Percentiles rank a stretch among this genome's conserved stretches.
Evolutionary conservation across 2,888 invertebrate species (phyloP).

Genomic region (Criorhina ranunculi): DNA sequence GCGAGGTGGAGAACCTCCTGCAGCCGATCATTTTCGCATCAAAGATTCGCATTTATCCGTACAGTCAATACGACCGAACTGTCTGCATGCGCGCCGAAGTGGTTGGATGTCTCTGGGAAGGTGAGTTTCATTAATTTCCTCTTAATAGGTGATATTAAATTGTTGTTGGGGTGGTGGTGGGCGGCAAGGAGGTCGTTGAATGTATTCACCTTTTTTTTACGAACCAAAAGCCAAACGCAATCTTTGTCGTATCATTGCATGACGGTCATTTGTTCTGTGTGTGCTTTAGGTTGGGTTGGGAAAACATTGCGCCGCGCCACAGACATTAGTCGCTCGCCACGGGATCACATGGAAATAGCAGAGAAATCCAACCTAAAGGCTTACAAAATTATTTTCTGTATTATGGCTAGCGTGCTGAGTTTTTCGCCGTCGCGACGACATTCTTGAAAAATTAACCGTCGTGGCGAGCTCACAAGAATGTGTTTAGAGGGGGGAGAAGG

Average conservation of each 20-base stretch:
- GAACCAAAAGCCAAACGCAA: conserved; percentile 71
- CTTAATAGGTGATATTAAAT: conserved; percentile 70
- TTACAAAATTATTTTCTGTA: conserved; percentile 57
- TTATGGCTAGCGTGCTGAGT: conserved; percentile 40
- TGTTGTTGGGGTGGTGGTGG: conserved; percentile 26
- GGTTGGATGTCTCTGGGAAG: conserved; percentile 91
- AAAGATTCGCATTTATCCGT: conserved; percentile 91
- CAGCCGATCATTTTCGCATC: conserved; percentile 91
- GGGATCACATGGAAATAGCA: conserved; percentile 7
- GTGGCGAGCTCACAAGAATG: conserved; percentile 34
- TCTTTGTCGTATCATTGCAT: conserved; percentile 67
- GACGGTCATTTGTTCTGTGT: conserved; percentile 67
- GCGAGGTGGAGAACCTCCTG: conserved; percentile 89
- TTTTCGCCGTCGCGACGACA: conserved; percentile 66
- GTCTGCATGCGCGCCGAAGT: conserved; percentile 93
- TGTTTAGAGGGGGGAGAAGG: conserved; percentile 8
- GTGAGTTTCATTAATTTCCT: conserved; percentile 85
- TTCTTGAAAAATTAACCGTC: conserved; percentile 68
- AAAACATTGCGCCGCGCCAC: conserved; percentile 18
- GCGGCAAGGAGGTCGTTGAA: conserved; percentile 12
- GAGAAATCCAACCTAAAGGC: conserved; percentile 66
- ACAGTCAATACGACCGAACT: conserved; percentile 90
- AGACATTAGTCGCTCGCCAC: conserved; percentile 43
- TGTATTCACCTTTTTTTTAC: conserved; percentile 18
- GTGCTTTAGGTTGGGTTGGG: conserved; percentile 56